These are phyloP conservation scores for Sebastes iracundus DNA, from an alignment of 2,797 vertebrate genomes.

Conservation along the genomic window DNA sequence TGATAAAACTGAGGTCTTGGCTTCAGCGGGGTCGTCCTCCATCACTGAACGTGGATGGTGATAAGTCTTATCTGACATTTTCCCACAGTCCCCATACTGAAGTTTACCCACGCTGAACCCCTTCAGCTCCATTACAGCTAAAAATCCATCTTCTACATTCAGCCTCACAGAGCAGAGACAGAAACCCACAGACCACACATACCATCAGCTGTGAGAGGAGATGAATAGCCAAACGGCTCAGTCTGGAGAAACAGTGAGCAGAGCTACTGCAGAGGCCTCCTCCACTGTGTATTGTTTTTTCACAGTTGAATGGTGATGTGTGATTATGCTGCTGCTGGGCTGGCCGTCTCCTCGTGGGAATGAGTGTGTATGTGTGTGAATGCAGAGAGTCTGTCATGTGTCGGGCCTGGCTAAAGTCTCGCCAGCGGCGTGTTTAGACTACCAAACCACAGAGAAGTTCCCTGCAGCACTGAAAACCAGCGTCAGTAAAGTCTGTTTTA, in stretches of 20 bases:
- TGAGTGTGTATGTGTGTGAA: background rate
- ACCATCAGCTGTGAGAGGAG: conserved; percentile 14
- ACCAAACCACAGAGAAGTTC: background rate
- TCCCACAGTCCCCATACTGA: conserved; percentile 28
- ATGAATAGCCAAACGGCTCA: background rate
- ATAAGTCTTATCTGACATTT: conserved; percentile 27
- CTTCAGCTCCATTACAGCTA: background rate
- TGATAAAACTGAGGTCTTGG: conserved; percentile 16
- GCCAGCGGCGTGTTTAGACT: conserved; percentile 22
- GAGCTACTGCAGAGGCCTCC: conserved; percentile 16
- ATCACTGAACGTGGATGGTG: background rate
- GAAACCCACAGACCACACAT: conserved; percentile 8
- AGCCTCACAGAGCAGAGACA: background rate
- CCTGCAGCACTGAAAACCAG: background rate
- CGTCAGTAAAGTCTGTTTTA: background rate
- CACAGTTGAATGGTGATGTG: conserved; percentile 24
- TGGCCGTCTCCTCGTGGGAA: conserved; percentile 23
- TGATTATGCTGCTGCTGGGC: conserved; percentile 17
- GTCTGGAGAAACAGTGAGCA: background rate
- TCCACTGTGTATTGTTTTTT: conserved; percentile 20
- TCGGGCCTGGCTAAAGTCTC: conserved; percentile 2
- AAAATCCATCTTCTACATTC: conserved; percentile 15
- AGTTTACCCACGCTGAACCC: conserved; percentile 22
- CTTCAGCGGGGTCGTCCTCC: background rate
- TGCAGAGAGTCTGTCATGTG: conserved; percentile 12